phyloP scores from a whole-genome alignment of 2,888 invertebrate species.

The Orthosia gothica region DNA sequence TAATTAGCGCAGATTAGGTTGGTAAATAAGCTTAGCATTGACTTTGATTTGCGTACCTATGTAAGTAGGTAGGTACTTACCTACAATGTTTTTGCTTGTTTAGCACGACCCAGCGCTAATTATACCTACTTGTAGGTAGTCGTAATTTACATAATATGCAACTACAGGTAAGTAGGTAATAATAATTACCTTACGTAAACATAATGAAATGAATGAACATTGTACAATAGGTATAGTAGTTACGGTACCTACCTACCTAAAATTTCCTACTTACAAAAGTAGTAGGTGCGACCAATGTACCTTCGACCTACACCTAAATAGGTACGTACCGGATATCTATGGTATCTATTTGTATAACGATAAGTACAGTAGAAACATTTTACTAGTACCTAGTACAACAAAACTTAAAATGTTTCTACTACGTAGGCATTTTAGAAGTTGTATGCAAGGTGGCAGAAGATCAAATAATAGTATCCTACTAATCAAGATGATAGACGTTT shows the following conservation, averaged over 20 bases:
- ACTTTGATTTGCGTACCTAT: slow-evolving; percentile 19
- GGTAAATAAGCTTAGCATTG: slow-evolving; percentile 11
- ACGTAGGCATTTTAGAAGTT: too few species aligned
- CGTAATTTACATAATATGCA: slow-evolving; percentile 4
- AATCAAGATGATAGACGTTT: neutral
- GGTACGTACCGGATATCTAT: neutral
- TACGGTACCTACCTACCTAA: neutral
- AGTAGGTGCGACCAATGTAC: neutral
- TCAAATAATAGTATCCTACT: neutral
- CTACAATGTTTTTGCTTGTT: slow-evolving; percentile 20
- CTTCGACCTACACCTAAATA: neutral
- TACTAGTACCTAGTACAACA: too few species aligned
- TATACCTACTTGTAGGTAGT: slow-evolving; percentile 6
- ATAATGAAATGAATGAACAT: neutral
- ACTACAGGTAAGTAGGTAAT: neutral
- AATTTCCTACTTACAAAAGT: neutral
- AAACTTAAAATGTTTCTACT: too few species aligned
- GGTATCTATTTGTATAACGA: neutral
- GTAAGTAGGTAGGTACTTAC: neutral
- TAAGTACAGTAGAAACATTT: too few species aligned
- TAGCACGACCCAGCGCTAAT: slow-evolving; percentile 29
- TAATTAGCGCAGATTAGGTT: neutral
- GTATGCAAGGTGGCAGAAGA: neutral
- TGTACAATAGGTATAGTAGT: neutral
- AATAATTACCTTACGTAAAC: neutral